phyloP scores from a whole-genome alignment of 2,113 vertebrate species.

The Lepus timidus region DNA sequence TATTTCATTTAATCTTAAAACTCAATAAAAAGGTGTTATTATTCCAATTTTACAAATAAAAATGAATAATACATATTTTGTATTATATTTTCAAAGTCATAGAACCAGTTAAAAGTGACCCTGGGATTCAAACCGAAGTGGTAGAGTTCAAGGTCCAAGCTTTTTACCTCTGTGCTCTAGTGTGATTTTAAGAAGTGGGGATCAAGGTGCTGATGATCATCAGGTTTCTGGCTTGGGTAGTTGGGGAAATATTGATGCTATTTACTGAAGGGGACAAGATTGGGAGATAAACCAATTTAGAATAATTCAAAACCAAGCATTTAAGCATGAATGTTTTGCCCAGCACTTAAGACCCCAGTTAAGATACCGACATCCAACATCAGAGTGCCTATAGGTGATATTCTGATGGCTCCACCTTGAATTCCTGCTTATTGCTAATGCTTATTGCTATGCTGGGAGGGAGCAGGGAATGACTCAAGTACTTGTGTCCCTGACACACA shows the following conservation, averaged over 20 bases:
- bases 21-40: conserved; percentile 5
- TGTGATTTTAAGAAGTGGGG: background rate
- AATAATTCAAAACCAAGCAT: background rate
- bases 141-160: background rate
- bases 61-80: background rate
- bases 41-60: background rate
- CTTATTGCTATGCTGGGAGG: no score
- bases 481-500: no score
- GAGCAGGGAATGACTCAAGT: no score
- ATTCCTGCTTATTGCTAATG: no score
- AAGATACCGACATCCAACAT: no score
- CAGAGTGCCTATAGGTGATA: no score
- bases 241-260: background rate
- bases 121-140: background rate
- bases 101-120: background rate
- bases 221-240: background rate
- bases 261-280: background rate
- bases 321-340: no score
- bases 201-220: background rate
- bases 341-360: no score
- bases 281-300: background rate
- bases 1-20: conserved; percentile 26
- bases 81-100: background rate
- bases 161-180: background rate
- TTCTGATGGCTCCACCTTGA: no score